Evolutionary conservation across 2,113 vertebrate genomes (phyloP), one percentile per base, ranked within the genome.

Genomic region (Gymnarchus niloticus): DNA sequence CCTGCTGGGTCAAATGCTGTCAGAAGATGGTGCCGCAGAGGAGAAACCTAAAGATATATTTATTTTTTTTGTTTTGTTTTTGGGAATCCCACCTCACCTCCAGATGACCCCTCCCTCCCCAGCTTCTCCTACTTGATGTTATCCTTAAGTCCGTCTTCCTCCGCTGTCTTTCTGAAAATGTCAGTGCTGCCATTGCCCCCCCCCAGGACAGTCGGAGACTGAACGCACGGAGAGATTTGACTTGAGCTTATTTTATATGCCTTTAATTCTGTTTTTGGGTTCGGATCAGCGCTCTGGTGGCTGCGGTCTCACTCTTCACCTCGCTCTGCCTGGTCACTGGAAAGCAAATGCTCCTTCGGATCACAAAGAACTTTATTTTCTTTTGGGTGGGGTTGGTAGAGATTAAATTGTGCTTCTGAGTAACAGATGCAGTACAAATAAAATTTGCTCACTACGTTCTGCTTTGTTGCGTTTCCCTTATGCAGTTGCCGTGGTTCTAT

Each of bases 361-460:
- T 91, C 91, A 91, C 89, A 56, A 80, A 81, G 83, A 37, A 23
- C 25, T n/a, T 85, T 86, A 76, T 92, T 89, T 88, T 86, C 88
- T 88, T 91, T 91, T 33, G 33, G 90, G 88, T 93, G 93, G 94
- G 94, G 86, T 87, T 91, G 92, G 92, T 88, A 83, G 61, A 81
- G 23, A 83, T 69, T 81, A 51, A n/a, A 44, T 56, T 94, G 93
- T 94, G 94, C 94, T 93, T 91, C 92, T 91, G 93, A 88, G 92
- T 92, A 93, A 92, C 93, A 94, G 91, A 89, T 91, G 89, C 92
- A 86, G 87, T 78, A 92, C 92, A 65, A 93, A 90, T 93, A 90
- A 93, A 92, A 89, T 37, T 76, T 56, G 56, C 44, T 86, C 85
- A 86, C 77, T 37, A 81, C 61, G n/a, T 77, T 82, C 51, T 54